Conservation (phyloP, 1,140 invertebrate species). For the Scaptomyza montana region DNA sequence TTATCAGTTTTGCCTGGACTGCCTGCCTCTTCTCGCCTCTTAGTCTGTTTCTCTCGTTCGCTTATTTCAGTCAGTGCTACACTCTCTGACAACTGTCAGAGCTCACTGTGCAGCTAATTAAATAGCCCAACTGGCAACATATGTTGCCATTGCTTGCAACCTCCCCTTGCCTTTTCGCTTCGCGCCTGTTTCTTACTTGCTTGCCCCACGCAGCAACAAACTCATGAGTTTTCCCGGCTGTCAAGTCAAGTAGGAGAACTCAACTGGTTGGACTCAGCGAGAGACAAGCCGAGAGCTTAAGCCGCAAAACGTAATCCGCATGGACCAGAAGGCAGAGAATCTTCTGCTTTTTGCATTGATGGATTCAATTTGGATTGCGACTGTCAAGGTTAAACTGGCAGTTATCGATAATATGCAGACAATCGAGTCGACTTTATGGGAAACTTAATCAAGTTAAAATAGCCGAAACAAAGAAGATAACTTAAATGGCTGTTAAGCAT, state of each 20-base stretch:
- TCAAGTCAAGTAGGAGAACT: constrained; percentile 39
- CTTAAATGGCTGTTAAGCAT: no score
- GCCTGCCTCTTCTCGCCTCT: constrained; percentile 7
- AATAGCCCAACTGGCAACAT: constrained; percentile 80
- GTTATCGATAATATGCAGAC: constrained; percentile 10
- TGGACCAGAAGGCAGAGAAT: constrained; percentile 8
- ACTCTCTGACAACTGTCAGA: constrained; percentile 55
- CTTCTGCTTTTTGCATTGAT: constrained; percentile 36
- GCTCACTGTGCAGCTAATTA: constrained; percentile 76
- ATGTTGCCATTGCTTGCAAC: constrained; percentile 51
- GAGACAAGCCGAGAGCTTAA: constrained; percentile 28
- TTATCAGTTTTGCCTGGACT: constrained; percentile 57
- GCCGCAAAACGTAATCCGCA: constrained; percentile 41
- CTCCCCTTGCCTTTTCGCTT: background rate
- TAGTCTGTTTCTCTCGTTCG: constrained; percentile 22
- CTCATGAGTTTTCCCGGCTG: constrained; percentile 51
- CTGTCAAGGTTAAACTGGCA: constrained; percentile 18
- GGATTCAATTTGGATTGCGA: constrained; percentile 31
- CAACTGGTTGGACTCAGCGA: constrained; percentile 23
- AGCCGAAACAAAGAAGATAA: no score
- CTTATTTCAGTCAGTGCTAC: constrained; percentile 41
- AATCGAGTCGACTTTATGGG: background rate
- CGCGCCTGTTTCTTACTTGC: background rate
- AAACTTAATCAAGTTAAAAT: no score
- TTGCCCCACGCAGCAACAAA: constrained; percentile 41